Base-by-base conservation (phyloP, 2,797 vertebrate genomes). In the Coilia nasus region DNA sequence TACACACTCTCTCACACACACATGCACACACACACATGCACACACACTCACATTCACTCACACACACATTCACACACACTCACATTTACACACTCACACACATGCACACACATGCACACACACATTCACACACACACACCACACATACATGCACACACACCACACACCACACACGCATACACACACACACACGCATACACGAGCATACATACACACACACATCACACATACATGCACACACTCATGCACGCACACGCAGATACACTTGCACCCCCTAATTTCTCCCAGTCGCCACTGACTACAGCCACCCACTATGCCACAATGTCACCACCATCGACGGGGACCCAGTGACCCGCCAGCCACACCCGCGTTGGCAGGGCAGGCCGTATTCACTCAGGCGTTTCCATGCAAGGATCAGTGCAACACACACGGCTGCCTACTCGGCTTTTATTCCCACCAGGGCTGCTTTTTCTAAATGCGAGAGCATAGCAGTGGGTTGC, bases 211-310 rank as follows among this genome's bases (percentile, higher is more conserved):
- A 54, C 50, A 54, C 50, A 54, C 50, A 54, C 50, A 54, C 50
- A 14, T n/a, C 50, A 54, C 50, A 54, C 50, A 54, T 90, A 28
- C 50, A 54, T 3, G 50, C 11, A 91, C 88, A 92, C 89, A 88
- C 81, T 89, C 83, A 35, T 88, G 7, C 28, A 28, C 64, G 15
- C 25, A 23, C 64, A 6, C 67, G 35, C 35, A 41, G 15, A 41
- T 31, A 78, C 35, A 78, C 35, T 78, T 44, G 35, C 31, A 15
- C 3, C 35, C 35, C 71, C 71, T 21, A 1, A 7, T 3, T 7
- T 54, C 14, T 89, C 75, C 86, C 89, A 89, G 90, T 85, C 88
- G 59, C 85, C 83, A 23, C 44, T 83, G 89, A 91, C 90, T 88
- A 89, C 86, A 83, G 75, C 19, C 10, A n/a, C 21, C 67, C 62